Conservation (phyloP, 2,113 vertebrate genomes). For the Amphiprion ocellaris region DNA sequence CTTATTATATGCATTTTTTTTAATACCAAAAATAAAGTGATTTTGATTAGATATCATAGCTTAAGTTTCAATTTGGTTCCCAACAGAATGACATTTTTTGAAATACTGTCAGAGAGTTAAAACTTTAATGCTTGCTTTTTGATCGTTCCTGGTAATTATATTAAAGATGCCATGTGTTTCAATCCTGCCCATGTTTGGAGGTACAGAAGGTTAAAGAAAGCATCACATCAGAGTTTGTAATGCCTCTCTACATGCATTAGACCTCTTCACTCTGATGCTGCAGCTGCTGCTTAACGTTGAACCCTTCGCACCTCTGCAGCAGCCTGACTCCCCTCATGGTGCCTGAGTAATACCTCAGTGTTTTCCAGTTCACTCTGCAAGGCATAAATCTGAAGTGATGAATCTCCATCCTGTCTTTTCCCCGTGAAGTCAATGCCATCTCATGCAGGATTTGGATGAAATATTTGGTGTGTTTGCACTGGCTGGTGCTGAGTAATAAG, state of each 20-base stretch:
- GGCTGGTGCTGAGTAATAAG: constrained; percentile 36
- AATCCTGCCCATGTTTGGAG: too few relatives aligned
- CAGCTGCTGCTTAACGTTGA: neutral
- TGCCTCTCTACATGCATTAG: neutral
- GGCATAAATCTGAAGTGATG: constrained; percentile 27
- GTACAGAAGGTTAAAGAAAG: too few relatives aligned
- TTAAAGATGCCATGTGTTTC: too few relatives aligned
- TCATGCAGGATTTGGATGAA: constrained; percentile 16
- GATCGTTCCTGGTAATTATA: too few relatives aligned
- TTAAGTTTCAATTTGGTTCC: too few relatives aligned
- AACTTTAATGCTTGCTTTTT: too few relatives aligned
- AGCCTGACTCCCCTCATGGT: neutral
- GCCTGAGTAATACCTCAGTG: neutral
- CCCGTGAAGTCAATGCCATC: constrained; percentile 32
- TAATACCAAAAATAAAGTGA: too few relatives aligned
- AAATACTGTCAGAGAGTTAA: too few relatives aligned
- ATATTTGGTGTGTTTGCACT: constrained; percentile 28
- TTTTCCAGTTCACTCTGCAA: constrained; percentile 9
- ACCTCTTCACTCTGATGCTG: neutral
- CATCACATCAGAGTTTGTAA: too few relatives aligned
- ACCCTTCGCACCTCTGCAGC: neutral
- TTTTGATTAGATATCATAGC: too few relatives aligned
- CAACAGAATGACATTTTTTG: too few relatives aligned
- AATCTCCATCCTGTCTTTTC: neutral
- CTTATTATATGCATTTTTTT: too few relatives aligned